Conservation (phyloP, 2,113 vertebrate species). For the Myocastor coypus region DNA sequence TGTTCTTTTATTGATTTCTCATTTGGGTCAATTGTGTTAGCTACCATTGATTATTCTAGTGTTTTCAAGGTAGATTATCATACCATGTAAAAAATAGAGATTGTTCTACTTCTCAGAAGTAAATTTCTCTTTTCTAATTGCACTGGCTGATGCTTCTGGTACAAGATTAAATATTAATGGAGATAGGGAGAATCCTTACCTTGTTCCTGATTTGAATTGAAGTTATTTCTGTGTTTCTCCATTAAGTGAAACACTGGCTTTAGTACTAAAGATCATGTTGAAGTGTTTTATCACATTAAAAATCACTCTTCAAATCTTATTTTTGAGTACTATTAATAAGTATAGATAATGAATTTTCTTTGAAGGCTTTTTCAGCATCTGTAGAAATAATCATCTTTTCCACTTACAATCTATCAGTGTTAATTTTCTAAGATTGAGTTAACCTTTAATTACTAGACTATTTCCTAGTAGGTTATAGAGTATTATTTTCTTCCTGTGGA, state of each 20-base stretch:
- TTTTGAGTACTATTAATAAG: not conserved
- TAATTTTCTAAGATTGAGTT: not conserved
- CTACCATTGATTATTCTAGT: not conserved
- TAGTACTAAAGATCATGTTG: not conserved
- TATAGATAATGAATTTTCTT: not conserved
- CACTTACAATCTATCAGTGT: not conserved
- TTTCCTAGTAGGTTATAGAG: not conserved
- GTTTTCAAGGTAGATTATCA: not conserved
- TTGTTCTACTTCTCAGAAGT: not conserved
- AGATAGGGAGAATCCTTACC: not conserved
- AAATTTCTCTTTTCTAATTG: slow-evolving; percentile 9
- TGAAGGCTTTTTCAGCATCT: not conserved
- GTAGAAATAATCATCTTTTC: not conserved
- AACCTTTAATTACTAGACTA: not conserved
- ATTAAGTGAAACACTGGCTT: slow-evolving; percentile 1
- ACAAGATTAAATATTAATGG: not conserved
- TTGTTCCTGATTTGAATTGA: not conserved
- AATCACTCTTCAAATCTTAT: not conserved
- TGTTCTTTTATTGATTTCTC: not conserved
- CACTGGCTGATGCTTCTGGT: not conserved
- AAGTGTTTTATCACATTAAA: not conserved
- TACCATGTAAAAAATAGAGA: not conserved
- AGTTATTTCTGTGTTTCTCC: not conserved
- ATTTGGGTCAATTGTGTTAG: not conserved
- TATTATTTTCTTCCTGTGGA: not conserved